These are phyloP conservation scores for Pachliopta kotzebuea DNA, from an alignment of 2,888 invertebrate genomes.

Conservation along the genomic window DNA sequence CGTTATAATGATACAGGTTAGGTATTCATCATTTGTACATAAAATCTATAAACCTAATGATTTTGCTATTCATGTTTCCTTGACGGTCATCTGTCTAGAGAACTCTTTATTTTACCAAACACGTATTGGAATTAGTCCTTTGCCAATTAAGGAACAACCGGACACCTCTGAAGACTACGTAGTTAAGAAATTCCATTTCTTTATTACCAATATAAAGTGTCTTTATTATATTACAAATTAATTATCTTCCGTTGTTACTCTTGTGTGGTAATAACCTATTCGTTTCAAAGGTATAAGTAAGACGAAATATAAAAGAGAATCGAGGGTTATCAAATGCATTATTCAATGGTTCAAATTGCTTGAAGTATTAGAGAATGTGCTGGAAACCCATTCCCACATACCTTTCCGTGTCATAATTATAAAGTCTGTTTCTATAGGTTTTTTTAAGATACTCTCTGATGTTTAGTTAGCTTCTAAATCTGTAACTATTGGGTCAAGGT, in stretches of 20 bases:
- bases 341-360: not conserved
- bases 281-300: not conserved
- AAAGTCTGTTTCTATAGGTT: not conserved
- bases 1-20: not conserved
- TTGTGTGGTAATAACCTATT: not conserved
- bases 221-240: not conserved
- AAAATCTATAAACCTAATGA: not conserved
- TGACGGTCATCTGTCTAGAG: not conserved
- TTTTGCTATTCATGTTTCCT: not conserved
- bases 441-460: not conserved
- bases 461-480: constrained; percentile 4
- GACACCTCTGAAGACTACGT: no score
- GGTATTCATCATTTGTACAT: not conserved
- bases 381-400: not conserved
- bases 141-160: not conserved
- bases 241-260: not conserved
- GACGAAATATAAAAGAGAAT: not conserved
- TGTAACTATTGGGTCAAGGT: constrained; percentile 15
- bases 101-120: not conserved
- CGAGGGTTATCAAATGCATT: no score
- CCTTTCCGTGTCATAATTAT: not conserved
- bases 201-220: not conserved
- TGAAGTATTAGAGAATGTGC: not conserved
- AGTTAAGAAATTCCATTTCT: not conserved
- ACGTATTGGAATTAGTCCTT: not conserved